Evolutionary conservation across 2,797 vertebrate species (phyloP), one percentile per base, ranked within the genome.

Genomic region (Anguilla pacifica): DNA sequence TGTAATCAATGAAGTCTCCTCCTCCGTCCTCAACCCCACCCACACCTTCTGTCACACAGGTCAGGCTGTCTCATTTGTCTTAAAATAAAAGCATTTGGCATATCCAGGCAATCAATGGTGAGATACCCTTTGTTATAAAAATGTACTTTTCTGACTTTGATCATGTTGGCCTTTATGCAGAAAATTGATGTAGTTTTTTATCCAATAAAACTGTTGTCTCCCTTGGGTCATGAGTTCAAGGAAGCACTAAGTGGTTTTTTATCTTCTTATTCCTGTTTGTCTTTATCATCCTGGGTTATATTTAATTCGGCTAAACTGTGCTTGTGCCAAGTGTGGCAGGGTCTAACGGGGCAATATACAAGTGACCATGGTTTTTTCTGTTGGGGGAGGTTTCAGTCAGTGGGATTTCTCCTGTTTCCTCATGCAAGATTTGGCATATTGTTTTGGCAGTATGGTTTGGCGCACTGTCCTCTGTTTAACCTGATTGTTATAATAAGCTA

Each of bases 161-260:
- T 39, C 2, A 74, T 74, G 39, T 39, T 70, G n/a, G 64, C 25
- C 86, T 51, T 64, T 19, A 70, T 83, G 59, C 46, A 35, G 57
- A 70, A 87, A 83, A 61, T 61, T 35, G 81, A 61, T 46, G 43
- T 83, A 46, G 39, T 64, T 83, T 86, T 86, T 55, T 77, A 72
- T 86, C 19, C 64, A 70, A 9, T 70, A 25, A n/a, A 28, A 28
- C 64, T 70, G 64, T 70, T n/a, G n/a, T 70, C 25, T 70, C 64
- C 9, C 9, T 70, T 70, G 64, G 25, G 64, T 70, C 15, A 79
- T 46, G 74, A 79, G 31, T 79, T 79, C 72, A 79, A 79, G 11
- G 43, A 57, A 64, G 35, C 35, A 46, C 74, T 51, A 22, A 15
- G 31, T 86, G 74, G 28, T 59, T 57, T 59, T 86, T 35, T 35